Evolutionary conservation across 1,140 invertebrate species (phyloP).

Genomic region (Heliconius eleuchia): DNA sequence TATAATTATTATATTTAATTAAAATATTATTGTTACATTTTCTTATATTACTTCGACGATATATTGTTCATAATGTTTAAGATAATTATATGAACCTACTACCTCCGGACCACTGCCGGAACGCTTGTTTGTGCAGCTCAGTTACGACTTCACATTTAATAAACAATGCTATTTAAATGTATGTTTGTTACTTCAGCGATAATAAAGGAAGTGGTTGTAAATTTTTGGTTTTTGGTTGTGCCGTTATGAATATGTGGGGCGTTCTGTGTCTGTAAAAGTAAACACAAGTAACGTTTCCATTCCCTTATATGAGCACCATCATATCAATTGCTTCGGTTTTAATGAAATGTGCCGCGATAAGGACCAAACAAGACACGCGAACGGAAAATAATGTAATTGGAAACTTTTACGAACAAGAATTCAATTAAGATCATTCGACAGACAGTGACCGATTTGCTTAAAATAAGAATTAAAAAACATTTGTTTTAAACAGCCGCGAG

Average conservation of each 20-base stretch:
- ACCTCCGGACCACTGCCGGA: too few species aligned
- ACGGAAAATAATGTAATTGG: background rate
- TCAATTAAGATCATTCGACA: slow-evolving; percentile 2
- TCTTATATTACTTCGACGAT: too few species aligned
- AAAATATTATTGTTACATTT: too few species aligned
- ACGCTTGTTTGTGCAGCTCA: too few species aligned
- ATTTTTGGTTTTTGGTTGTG: background rate
- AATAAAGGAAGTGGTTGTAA: background rate
- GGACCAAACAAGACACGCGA: background rate
- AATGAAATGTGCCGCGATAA: background rate
- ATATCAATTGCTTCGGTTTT: background rate
- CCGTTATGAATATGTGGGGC: background rate
- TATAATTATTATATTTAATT: too few species aligned
- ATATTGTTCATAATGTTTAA: too few species aligned
- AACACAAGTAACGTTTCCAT: background rate
- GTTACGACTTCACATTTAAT: too few species aligned
- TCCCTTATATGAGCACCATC: background rate
- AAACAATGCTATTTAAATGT: too few species aligned
- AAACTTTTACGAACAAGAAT: slow-evolving; percentile 1
- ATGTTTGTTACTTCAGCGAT: too few species aligned
- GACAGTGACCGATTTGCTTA: slow-evolving; percentile 8
- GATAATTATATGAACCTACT: too few species aligned
- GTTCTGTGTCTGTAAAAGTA: background rate
- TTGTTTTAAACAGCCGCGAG: background rate
- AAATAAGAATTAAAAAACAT: background rate